phyloP scores from a whole-genome alignment of 37 sponge, comb jelly and placozoan species.

The Oopsacas minuta region DNA sequence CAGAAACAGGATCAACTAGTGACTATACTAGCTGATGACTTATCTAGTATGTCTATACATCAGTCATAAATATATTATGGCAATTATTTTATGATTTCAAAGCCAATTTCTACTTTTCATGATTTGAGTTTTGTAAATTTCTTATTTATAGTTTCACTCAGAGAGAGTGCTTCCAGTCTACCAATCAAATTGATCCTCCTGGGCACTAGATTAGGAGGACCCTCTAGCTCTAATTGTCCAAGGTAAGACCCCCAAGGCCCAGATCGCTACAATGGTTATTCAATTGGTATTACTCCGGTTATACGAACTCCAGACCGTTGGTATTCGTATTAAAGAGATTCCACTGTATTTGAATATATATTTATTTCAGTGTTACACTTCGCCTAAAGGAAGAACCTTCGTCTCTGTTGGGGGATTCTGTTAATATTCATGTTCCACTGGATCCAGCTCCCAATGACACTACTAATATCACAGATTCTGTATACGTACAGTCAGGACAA shows the following conservation, averaged over 20 bases:
- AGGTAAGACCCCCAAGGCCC: not conserved
- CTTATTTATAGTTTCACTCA: not conserved
- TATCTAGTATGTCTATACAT: not conserved
- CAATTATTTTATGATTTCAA: no score
- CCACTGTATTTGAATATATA: not conserved
- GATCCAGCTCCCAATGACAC: not conserved
- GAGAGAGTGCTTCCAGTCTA: not conserved
- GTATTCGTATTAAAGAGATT: no score
- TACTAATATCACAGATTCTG: not conserved
- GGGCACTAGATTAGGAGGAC: not conserved
- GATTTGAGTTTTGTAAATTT: not conserved
- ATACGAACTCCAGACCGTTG: no score
- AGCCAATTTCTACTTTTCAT: not conserved
- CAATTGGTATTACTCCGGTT: no score
- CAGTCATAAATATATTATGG: no score
- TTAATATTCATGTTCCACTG: not conserved
- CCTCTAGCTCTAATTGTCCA: not conserved
- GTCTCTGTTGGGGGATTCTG: not conserved
- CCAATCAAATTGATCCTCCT: constrained; percentile 11
- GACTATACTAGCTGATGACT: not conserved
- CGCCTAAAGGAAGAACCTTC: not conserved
- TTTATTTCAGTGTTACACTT: not conserved
- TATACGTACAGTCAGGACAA: not conserved
- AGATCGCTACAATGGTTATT: no score
- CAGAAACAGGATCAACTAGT: not conserved